Conservation (phyloP, 2,888 invertebrate species). For the Hirtodrosophila duncani region DNA sequence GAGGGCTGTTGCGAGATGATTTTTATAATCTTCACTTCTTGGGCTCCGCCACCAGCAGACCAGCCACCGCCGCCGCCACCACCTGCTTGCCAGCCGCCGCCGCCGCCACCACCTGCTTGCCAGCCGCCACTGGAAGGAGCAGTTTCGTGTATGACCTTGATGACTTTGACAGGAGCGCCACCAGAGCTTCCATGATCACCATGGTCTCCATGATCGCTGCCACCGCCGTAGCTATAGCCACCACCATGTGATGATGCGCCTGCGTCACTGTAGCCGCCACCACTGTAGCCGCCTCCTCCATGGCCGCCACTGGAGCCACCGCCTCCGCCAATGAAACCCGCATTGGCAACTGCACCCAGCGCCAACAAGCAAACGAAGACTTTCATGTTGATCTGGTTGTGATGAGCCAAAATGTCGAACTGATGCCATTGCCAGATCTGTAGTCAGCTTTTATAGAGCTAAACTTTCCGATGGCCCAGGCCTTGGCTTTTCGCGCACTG, state of each 20-base stretch:
- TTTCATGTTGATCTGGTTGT: slow-evolving; percentile 53
- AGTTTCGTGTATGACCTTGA: slow-evolving; percentile 56
- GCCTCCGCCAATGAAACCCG: slow-evolving; percentile 54
- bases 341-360: slow-evolving; percentile 47
- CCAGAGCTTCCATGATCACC: slow-evolving; percentile 25
- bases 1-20: slow-evolving; percentile 50
- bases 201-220: slow-evolving; percentile 17
- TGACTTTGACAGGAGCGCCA: slow-evolving; percentile 42
- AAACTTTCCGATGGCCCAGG: too few relatives aligned
- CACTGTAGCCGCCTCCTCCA: slow-evolving; percentile 28
- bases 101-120: slow-evolving; percentile 39
- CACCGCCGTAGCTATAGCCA: slow-evolving; percentile 23
- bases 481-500: slow-evolving; percentile 13
- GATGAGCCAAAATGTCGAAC: slow-evolving; percentile 46
- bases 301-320: slow-evolving; percentile 23
- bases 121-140: slow-evolving; percentile 34
- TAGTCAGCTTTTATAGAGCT: slow-evolving; percentile 55
- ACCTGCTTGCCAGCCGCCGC: not conserved
- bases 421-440: slow-evolving; percentile 41
- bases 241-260: slow-evolving; percentile 9
- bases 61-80: slow-evolving; percentile 19
- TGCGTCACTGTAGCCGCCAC: slow-evolving; percentile 6
- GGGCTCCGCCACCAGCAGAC: slow-evolving; percentile 29
- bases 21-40: slow-evolving; percentile 53
- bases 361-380: slow-evolving; percentile 57